Base-by-base conservation (phyloP, 2,797 vertebrate genomes). In the Melanotaenia nigrans region DNA sequence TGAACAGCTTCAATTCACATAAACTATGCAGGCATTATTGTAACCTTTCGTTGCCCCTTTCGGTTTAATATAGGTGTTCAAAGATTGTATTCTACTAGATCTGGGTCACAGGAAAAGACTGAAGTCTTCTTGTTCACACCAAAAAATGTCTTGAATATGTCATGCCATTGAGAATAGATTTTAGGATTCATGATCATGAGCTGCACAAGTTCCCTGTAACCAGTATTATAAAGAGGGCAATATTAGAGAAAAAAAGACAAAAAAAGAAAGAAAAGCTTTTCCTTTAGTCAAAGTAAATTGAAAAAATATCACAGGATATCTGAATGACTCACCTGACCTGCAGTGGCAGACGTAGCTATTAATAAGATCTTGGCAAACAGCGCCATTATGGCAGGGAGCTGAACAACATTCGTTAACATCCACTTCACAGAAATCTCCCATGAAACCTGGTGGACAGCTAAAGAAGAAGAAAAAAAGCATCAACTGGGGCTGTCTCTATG, bases 321-420 rank as follows among this genome's bases (percentile, higher is more conserved):
- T 78, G 64, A 75, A 73, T 81, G 85, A 89, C 91, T 94, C 85
- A 97, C 96, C 96, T 95, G 94, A 91, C 87, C 92, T 93, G 90
- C 96, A 97, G 93, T 94, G 94, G 90, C 95, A 98, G 85, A 90
- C 81, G 81, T 95, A 96, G 85, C 94, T 93, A 85, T 94, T 95
- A 87, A 95, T 93, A 73, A 92, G 92, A 91, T 97, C 94, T 90
- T 96, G 92, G 90, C 95, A 96, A 78, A 94, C 83, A 74, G 92
- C 93, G 30, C 89, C 91, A 10, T 97, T 93, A 54, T 93, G 90
- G 90, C 96, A 96, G 47, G 95, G 94, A 78, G 93, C 94, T 78
- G 96, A 97, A 85, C 91, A 93, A 75, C 95, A 96, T 85, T 97
- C 95, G 87, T 96, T 95, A 90, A 95, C 82, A 81, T 96, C 95